Conservation (phyloP, 1,140 invertebrate genomes). For the Nilaparvata lugens region DNA sequence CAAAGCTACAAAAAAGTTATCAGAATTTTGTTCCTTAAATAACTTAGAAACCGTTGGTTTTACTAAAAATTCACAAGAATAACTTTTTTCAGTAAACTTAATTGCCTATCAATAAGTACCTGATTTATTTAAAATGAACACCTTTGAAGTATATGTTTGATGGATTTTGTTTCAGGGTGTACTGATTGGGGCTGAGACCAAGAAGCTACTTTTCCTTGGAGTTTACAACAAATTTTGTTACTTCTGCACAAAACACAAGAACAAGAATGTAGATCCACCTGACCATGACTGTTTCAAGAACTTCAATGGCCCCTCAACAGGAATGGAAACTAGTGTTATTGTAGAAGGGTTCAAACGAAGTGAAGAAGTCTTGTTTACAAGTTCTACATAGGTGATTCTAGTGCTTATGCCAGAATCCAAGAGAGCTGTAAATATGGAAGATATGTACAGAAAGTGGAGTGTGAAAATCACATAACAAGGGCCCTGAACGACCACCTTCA, state of each 20-base stretch:
- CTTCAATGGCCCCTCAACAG: slow-evolving; percentile 8
- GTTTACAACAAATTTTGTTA: slow-evolving; percentile 16
- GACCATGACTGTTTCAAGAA: background rate
- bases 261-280: too few relatives aligned
- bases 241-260: slow-evolving; percentile 7
- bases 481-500: background rate
- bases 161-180: slow-evolving; percentile 12
- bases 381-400: slow-evolving; percentile 12
- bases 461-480: slow-evolving; percentile 12
- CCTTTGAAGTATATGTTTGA: too few relatives aligned
- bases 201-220: slow-evolving; percentile 9
- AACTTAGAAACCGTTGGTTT: too few relatives aligned
- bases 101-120: too few relatives aligned
- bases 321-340: slow-evolving; percentile 7
- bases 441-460: slow-evolving; percentile 13
- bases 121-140: too few relatives aligned
- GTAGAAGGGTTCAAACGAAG: slow-evolving; percentile 11
- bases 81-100: too few relatives aligned
- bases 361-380: background rate
- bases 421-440: slow-evolving; percentile 4
- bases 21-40: too few relatives aligned
- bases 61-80: too few relatives aligned
- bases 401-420: slow-evolving; percentile 9
- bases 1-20: too few relatives aligned
- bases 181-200: slow-evolving; percentile 14